Base-by-base conservation (phyloP, 2,113 vertebrate genomes). In the Phylloscopus trochiloides region DNA sequence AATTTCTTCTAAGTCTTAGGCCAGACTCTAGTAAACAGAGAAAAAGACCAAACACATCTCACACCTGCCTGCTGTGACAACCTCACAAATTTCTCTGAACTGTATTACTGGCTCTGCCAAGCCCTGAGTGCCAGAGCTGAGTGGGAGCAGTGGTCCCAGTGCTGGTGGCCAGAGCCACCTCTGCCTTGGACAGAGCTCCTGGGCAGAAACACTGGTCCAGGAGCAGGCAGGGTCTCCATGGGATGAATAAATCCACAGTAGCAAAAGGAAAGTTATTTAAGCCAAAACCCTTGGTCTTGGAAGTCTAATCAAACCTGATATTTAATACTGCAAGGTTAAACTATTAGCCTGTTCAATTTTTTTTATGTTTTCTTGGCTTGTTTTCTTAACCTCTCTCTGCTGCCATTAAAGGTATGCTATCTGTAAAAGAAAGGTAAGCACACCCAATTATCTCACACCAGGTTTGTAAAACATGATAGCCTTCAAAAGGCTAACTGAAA, bases 91-190 rank as follows among this genome's bases (percentile, higher is more conserved):
- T 79, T 47, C 34, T 51, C 24, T 51, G 32, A 76, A 5, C 4
- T 11, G 0, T 12, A 0, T 12, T 34, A 13, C 7, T 19, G 77
- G 31, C 12, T 42, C 29, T 52, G 31, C 12, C 73, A 61, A 57
- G 34, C 0, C 17, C 26, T 31, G 26, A 34, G 12, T 85, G 54
- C 26, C 17, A 24, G 38, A 62, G 40, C 21, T 34, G 43, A 12
- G 48, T 31, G 19, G 34, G 25, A 42, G 15, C 21, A 12, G 5
- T 4, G 18, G 6, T 58, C 17, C 75, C 3, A 5, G 13, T 10
- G 42, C 31, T 0, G 0, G 9, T 13, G 4, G 20, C 43, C 45
- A 51, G 24, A 1, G 1, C 26, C 14, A 3, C 3, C 10, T 80
- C 26, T 55, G 65, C 18, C 10, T 43, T 32, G n/a, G 22, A 14